Evolutionary conservation across 2,113 vertebrate genomes (phyloP).

Genomic region (Strigops habroptila): DNA sequence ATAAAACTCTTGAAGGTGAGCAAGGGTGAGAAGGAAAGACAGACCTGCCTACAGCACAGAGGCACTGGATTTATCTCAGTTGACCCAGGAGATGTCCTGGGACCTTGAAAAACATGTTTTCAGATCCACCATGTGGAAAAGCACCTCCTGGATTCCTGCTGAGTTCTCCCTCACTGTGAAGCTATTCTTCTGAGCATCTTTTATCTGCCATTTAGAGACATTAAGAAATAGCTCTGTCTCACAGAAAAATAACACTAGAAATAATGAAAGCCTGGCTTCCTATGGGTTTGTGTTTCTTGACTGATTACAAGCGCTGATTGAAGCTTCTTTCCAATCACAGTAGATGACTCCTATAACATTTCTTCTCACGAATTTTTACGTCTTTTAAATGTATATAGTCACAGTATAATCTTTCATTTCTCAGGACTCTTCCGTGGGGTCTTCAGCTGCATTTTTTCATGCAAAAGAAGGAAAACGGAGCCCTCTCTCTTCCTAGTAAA

Average conservation of each 20-base stretch:
- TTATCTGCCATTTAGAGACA: neutral
- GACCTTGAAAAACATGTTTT: neutral
- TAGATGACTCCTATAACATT: neutral
- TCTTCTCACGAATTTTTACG: neutral
- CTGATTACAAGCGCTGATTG: neutral
- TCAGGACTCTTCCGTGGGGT: neutral
- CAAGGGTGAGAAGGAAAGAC: neutral
- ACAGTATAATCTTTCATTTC: neutral
- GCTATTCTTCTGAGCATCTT: neutral
- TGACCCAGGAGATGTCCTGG: neutral
- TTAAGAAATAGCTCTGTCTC: neutral
- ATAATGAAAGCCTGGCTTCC: slow-evolving; percentile 24
- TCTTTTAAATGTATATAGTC: neutral
- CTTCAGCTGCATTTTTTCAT: neutral
- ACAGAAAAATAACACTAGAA: slow-evolving; percentile 24
- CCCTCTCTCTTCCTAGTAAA: neutral
- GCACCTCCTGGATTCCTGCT: neutral
- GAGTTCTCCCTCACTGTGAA: neutral
- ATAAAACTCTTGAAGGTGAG: neutral
- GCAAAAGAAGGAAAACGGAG: neutral
- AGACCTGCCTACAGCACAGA: neutral
- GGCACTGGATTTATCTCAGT: neutral
- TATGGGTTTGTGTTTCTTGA: slow-evolving; percentile 14
- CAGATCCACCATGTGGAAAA: neutral
- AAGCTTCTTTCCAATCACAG: neutral